Conservation (phyloP, 2,888 invertebrate species). For the Volucella inanis region DNA sequence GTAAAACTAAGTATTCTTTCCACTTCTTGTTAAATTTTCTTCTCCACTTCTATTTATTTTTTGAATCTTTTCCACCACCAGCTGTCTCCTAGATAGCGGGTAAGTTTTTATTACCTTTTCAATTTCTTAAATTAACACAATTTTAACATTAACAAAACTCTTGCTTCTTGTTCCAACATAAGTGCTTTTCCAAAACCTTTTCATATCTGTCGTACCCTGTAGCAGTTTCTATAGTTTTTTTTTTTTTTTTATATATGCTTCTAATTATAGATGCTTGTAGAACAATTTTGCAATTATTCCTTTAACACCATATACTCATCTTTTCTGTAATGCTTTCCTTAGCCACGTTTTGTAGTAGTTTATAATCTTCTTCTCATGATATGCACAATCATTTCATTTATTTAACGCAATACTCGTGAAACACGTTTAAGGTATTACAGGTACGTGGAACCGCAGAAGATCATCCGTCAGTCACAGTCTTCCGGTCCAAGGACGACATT, state of each 20-base stretch:
- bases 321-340: conserved; percentile 18
- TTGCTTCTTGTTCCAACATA: conserved; percentile 35
- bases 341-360: conserved; percentile 27
- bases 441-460: conserved; percentile 82
- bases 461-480: conserved; percentile 80
- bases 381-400: conserved; percentile 76
- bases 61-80: conserved; percentile 77
- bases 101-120: conserved; percentile 79
- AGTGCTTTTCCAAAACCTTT: background rate
- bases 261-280: background rate
- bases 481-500: conserved; percentile 81
- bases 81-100: conserved; percentile 84
- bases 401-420: conserved; percentile 74
- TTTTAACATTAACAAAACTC: conserved; percentile 29
- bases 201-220: background rate
- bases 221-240: conserved; percentile 12
- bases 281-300: conserved; percentile 2
- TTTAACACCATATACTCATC: background rate
- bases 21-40: conserved; percentile 47
- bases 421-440: conserved; percentile 82
- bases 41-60: conserved; percentile 51
- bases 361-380: conserved; percentile 48
- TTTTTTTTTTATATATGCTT: conserved; percentile 9
- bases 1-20: background rate
- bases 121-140: conserved; percentile 26